These are phyloP conservation scores for Xestia ashworthii DNA, from an alignment of 2,888 invertebrate species.

Conservation along the genomic window DNA sequence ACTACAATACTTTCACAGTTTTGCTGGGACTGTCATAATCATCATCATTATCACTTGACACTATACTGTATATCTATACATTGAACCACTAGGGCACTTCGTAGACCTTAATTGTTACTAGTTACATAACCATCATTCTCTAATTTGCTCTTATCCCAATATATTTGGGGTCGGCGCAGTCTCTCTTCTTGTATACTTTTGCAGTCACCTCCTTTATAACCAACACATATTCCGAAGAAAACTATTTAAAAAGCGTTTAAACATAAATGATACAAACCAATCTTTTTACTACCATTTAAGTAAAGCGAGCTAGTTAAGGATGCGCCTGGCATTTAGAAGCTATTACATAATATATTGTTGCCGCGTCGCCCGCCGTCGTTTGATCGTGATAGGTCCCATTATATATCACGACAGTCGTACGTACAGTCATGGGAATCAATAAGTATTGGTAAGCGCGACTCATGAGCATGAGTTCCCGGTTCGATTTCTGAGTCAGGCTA, in stretches of 20 bases:
- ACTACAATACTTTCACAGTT: too few relatives aligned
- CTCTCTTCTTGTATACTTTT: not conserved
- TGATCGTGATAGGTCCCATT: conserved; percentile 69
- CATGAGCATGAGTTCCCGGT: not conserved
- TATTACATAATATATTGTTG: conserved; percentile 67
- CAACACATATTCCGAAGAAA: not conserved
- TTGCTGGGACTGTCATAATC: too few relatives aligned
- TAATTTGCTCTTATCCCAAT: too few relatives aligned
- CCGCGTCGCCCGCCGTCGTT: conserved; percentile 46
- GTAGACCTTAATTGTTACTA: not conserved
- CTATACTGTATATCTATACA: too few relatives aligned
- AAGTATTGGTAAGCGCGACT: not conserved
- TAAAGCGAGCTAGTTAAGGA: conserved; percentile 43
- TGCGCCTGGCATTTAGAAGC: conserved; percentile 62
- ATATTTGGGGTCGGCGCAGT: not conserved
- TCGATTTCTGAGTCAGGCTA: not conserved
- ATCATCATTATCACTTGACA: too few relatives aligned
- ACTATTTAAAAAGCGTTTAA: not conserved
- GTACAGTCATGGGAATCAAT: conserved; percentile 37
- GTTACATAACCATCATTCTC: not conserved
- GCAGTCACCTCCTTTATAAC: not conserved
- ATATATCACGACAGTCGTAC: conserved; percentile 58
- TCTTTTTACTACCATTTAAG: conserved; percentile 35
- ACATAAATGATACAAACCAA: conserved; percentile 13
- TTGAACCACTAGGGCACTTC: not conserved